These are phyloP conservation scores for Synanceia verrucosa DNA, from an alignment of 2,797 vertebrate genomes.

Conservation along the genomic window DNA sequence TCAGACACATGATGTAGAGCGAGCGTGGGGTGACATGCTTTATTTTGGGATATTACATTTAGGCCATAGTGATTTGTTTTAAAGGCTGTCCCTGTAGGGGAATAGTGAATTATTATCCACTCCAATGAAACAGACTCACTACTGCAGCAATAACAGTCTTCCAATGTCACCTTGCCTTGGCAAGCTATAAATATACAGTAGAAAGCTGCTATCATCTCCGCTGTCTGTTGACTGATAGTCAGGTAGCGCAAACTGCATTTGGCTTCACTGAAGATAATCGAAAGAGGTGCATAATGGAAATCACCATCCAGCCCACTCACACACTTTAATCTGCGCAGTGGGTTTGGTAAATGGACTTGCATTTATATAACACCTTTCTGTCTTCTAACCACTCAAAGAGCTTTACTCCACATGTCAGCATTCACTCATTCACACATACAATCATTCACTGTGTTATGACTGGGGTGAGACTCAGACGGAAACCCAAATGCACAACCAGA, in stretches of 20 bases:
- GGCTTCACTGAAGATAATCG: constrained; percentile 8
- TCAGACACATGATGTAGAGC: constrained; percentile 4
- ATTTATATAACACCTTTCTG: too few relatives aligned
- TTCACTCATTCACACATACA: too few relatives aligned
- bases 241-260: constrained; percentile 18
- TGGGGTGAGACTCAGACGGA: too few relatives aligned
- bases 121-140: constrained; percentile 32
- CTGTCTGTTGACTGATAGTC: constrained; percentile 37
- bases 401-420: too few relatives aligned
- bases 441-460: too few relatives aligned
- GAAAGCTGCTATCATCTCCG: constrained; percentile 9
- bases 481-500: too few relatives aligned
- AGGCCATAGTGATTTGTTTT: constrained; percentile 35
- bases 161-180: constrained; percentile 66
- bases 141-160: constrained; percentile 33
- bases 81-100: constrained; percentile 28
- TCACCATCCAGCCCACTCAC: not conserved
- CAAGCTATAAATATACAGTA: constrained; percentile 53
- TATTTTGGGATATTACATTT: constrained; percentile 31
- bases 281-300: not conserved
- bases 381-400: too few relatives aligned
- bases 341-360: too few relatives aligned
- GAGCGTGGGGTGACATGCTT: not conserved
- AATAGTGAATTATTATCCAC: constrained; percentile 46
- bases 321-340: not conserved